phyloP scores from a whole-genome alignment of 1,140 invertebrate species.

The Ylistrum balloti region DNA sequence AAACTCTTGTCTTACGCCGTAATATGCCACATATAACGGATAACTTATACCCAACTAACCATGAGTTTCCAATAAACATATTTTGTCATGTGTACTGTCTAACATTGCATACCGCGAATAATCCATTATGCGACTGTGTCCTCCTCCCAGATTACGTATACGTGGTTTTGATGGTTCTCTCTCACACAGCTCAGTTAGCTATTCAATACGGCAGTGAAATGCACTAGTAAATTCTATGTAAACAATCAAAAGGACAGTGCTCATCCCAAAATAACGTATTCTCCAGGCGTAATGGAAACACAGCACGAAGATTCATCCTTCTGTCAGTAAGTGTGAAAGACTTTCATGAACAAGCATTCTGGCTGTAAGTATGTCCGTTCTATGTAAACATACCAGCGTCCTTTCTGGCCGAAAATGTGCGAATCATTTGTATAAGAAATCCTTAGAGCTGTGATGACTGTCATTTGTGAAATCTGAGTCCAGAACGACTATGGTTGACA shows the following conservation, averaged over 20 bases:
- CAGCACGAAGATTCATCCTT: neutral
- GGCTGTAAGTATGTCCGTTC: neutral
- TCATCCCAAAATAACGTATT: neutral
- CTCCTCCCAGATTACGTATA: neutral
- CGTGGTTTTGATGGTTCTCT: neutral
- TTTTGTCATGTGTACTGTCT: neutral
- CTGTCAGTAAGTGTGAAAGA: neutral
- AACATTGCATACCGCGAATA: neutral
- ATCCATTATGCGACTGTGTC: neutral
- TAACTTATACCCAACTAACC: neutral
- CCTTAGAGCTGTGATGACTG: too few species aligned
- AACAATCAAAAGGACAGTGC: neutral
- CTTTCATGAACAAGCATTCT: neutral
- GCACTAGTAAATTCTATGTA: neutral
- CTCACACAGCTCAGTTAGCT: neutral
- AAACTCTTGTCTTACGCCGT: too few species aligned
- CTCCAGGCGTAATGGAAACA: neutral
- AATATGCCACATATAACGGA: neutral
- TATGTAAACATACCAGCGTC: neutral
- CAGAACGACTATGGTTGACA: too few species aligned
- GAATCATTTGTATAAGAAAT: neutral
- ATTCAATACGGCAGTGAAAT: neutral
- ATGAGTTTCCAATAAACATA: constrained; percentile 35
- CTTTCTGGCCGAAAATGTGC: neutral
- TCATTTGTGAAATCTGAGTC: too few species aligned